These are phyloP conservation scores for Eunapius fragilis DNA, from an alignment of 37 sponge, comb jelly and placozoan species.

Conservation along the genomic window DNA sequence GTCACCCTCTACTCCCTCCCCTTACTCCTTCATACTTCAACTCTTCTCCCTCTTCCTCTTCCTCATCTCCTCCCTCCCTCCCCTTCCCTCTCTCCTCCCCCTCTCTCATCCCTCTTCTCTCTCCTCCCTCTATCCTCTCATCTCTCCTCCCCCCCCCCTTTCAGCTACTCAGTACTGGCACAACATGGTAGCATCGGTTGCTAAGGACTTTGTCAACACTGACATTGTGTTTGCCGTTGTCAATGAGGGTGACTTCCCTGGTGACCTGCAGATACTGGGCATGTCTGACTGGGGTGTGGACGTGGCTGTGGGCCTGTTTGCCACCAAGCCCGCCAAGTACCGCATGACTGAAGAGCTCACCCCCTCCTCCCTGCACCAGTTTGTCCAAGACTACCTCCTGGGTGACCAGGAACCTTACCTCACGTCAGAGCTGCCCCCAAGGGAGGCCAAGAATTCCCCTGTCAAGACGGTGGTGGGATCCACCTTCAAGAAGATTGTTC, in stretches of 20 bases:
- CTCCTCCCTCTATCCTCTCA: too few relatives aligned
- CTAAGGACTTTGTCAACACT: constrained; percentile 63
- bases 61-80: background rate
- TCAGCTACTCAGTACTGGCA: constrained; percentile 47
- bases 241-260: constrained; percentile 44
- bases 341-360: constrained; percentile 26
- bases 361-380: constrained; percentile 49
- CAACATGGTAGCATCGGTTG: constrained; percentile 43
- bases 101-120: background rate
- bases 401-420: too few relatives aligned
- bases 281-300: constrained; percentile 40
- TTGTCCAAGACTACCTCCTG: constrained; percentile 70
- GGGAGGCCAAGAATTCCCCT: constrained; percentile 45
- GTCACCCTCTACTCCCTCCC: too few relatives aligned
- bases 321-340: constrained; percentile 71
- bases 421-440: constrained; percentile 68
- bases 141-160: background rate
- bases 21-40: too few relatives aligned
- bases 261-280: constrained; percentile 50
- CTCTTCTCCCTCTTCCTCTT: too few relatives aligned
- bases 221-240: constrained; percentile 44
- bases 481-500: constrained; percentile 72
- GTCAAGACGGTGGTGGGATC: constrained; percentile 80
- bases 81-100: background rate
- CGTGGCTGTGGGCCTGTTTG: constrained; percentile 60